phyloP scores from a whole-genome alignment of 2,113 vertebrate genomes.

The Scartelaos histophorus region DNA sequence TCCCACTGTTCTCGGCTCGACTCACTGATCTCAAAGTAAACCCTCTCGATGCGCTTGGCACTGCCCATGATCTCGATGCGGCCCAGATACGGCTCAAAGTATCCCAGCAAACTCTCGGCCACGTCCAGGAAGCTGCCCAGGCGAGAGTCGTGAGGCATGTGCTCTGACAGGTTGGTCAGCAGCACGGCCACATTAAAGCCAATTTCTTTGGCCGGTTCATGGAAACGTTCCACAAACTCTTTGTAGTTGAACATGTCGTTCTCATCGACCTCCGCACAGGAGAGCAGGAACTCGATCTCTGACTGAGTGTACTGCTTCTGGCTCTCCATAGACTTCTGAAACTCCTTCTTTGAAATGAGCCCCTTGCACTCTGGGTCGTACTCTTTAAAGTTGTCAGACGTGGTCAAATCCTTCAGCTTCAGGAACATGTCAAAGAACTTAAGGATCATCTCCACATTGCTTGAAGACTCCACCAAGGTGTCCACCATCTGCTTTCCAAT shows the following conservation, averaged over 20 bases:
- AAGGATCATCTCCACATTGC: conserved; percentile 97
- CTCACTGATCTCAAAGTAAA: conserved; percentile 98
- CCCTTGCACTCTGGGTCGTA: conserved; percentile 93
- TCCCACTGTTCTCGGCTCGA: conserved; percentile 97
- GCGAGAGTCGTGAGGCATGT: conserved; percentile 95
- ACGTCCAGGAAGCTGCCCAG: conserved; percentile 88
- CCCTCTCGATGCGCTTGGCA: conserved; percentile 93
- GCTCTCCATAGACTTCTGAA: conserved; percentile 98
- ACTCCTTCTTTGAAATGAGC: conserved; percentile 95
- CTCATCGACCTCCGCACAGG: conserved; percentile 92
- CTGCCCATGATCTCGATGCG: conserved; percentile 98
- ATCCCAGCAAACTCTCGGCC: conserved; percentile 91
- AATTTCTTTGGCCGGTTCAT: conserved; percentile 96
- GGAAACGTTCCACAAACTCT: conserved; percentile 95
- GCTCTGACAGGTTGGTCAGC: conserved; percentile 94
- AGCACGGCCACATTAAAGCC: conserved; percentile 96
- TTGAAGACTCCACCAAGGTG: conserved; percentile 94
- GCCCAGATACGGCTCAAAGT: conserved; percentile 95
- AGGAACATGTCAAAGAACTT: conserved; percentile 99
- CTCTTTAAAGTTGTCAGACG: conserved; percentile 93
- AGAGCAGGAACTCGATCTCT: conserved; percentile 94
- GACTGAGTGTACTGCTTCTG: conserved; percentile 94
- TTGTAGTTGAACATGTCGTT: conserved; percentile 96
- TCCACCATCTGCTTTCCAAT: conserved; percentile 99
- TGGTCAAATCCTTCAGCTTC: conserved; percentile 95